Conservation (phyloP, 1,140 invertebrate genomes). For the Drosophila nigromelanica region DNA sequence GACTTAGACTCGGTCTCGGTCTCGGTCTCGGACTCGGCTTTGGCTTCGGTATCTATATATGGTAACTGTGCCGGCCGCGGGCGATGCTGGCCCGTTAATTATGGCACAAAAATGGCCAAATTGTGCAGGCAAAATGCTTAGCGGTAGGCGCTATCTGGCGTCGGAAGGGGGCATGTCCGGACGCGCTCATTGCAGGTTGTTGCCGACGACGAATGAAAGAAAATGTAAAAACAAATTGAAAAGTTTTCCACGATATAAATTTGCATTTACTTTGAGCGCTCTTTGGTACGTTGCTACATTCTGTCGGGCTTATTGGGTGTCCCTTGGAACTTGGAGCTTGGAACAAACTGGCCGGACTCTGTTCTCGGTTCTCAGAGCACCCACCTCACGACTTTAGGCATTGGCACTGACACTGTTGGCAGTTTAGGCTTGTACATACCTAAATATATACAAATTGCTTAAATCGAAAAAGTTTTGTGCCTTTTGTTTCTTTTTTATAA, state of each 20-base stretch:
- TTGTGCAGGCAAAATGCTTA: slow-evolving; percentile 64
- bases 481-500: slow-evolving; percentile 11
- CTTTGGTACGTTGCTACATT: slow-evolving; percentile 16
- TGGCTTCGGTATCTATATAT: slow-evolving; percentile 1
- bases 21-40: neutral
- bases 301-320: neutral
- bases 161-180: slow-evolving; percentile 29
- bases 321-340: neutral
- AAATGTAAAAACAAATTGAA: slow-evolving; percentile 70
- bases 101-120: slow-evolving; percentile 64
- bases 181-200: slow-evolving; percentile 39
- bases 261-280: slow-evolving; percentile 71
- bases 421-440: slow-evolving; percentile 11
- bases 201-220: slow-evolving; percentile 31
- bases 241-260: slow-evolving; percentile 77
- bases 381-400: slow-evolving; percentile 11
- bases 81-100: slow-evolving; percentile 62
- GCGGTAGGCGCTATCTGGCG: neutral
- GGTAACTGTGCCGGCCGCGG: slow-evolving; percentile 23
- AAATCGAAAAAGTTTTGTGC: slow-evolving; percentile 76
- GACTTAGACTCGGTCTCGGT: no score
- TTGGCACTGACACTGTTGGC: slow-evolving; percentile 20
- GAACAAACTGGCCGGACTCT: slow-evolving; percentile 1
- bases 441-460: slow-evolving; percentile 64
- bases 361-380: neutral